These are phyloP conservation scores for Rhopilema esculentum DNA, from an alignment of 30 jellyfish, hydroid and myxozoan genomes.

Conservation along the genomic window DNA sequence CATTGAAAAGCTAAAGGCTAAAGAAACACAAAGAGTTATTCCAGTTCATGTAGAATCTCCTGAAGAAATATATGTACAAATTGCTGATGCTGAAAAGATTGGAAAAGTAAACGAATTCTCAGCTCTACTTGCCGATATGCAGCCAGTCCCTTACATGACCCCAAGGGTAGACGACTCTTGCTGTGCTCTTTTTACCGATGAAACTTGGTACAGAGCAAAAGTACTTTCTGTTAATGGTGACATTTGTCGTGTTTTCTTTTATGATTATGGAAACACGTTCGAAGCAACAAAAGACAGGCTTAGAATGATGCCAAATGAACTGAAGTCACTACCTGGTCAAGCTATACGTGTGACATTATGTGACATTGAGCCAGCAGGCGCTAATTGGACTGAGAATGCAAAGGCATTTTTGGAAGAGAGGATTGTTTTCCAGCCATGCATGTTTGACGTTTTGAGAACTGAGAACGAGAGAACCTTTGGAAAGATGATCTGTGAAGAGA, in stretches of 20 bases:
- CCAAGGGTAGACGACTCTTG: constrained; percentile 45
- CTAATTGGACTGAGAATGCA: constrained; percentile 12
- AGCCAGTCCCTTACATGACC: background rate
- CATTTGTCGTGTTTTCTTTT: constrained; percentile 26
- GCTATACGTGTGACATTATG: constrained; percentile 59
- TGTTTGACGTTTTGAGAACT: background rate
- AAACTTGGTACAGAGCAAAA: constrained; percentile 75
- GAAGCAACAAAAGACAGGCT: constrained; percentile 15
- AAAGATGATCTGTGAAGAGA: background rate
- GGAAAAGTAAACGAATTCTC: constrained; percentile 39
- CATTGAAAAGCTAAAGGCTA: background rate
- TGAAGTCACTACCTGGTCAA: constrained; percentile 65
- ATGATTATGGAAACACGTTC: constrained; percentile 41
- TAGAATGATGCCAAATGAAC: constrained; percentile 72
- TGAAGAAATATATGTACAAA: constrained; percentile 36
- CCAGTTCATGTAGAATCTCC: constrained; percentile 65
- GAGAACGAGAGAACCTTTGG: constrained; percentile 18
- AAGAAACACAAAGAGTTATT: constrained; percentile 34
- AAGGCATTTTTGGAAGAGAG: constrained; percentile 26
- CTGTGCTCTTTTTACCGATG: constrained; percentile 60
- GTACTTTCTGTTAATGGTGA: constrained; percentile 34
- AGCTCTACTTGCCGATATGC: background rate
- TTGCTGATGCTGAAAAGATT: constrained; percentile 42
- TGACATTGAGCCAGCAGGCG: constrained; percentile 37
- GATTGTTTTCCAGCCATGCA: constrained; percentile 31